Base-by-base conservation (phyloP, 2,888 invertebrate genomes). In the Bellardia pandia region DNA sequence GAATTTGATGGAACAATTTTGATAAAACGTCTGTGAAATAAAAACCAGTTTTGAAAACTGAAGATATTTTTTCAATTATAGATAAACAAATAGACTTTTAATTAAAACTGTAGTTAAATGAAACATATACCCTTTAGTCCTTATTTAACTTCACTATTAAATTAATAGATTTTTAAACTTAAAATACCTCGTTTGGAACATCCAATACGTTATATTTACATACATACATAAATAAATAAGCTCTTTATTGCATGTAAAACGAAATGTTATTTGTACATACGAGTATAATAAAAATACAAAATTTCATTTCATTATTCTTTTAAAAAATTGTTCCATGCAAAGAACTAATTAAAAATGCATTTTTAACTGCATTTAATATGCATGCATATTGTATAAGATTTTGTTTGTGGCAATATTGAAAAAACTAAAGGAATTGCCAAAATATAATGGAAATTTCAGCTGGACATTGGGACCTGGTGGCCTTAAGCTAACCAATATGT, bases 291-390 rank as follows among this genome's bases (percentile, higher is more conserved):
- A 42, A 14, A 23, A 16, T 16, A 60, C 40, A 33, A 74, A 53
- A 68, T 53, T 58, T 45, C 42, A 71, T 58, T 78, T 74, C 30
- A 66, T 77, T 71, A 68, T 75, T 75, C 69, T 68, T 85, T 76
- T 33, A 75, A 66, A 40, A 62, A 30, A 11, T 60, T 62, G 33
- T 85, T 53, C 56, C 83, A 83, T 77, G 83, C 77, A 42, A 76
- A 64, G 66, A 66, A 75, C 87, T 85, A 81, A 87, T 87, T 87
- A 87, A 87, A 87, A 82, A 87, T 87, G 81, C 85, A 87, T 87
- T 71, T 87, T 77, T 72, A 85, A 77, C 13, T 71, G 74, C 85
- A 87, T 87, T 82, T 78, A 78, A 85, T 82, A 87, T 87, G 87
- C 85, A 87, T 85, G 87, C 87, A 87, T 87, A 85, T 87, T 87